Evolutionary conservation across 2,888 invertebrate species (phyloP).

Genomic region (Patella ulyssiponensis): DNA sequence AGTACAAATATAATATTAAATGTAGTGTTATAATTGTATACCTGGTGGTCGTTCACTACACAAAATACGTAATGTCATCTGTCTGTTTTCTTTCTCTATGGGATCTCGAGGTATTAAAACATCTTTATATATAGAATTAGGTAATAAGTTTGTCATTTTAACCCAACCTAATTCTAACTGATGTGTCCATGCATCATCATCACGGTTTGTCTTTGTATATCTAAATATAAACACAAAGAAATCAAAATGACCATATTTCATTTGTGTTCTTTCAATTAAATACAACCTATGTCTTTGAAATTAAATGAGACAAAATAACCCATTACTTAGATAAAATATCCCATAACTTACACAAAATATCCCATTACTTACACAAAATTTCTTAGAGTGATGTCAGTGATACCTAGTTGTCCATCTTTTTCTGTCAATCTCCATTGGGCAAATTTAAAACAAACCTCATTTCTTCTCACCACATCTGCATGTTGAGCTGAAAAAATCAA

Average conservation of each 20-base stretch:
- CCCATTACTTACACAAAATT: conserved; percentile 84
- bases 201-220: conserved; percentile 95
- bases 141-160: conserved; percentile 93
- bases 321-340: no score
- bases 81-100: conserved; percentile 91
- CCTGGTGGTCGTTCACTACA: conserved; percentile 91
- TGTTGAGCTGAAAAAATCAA: conserved; percentile 54
- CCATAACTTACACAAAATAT: no score
- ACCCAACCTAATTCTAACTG: conserved; percentile 95
- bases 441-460: conserved; percentile 97
- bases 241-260: not conserved
- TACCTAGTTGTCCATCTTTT: conserved; percentile 96
- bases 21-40: conserved; percentile 22
- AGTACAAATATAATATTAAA: no score
- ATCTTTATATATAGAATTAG: conserved; percentile 94
- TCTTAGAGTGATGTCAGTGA: conserved; percentile 94
- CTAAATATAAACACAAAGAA: conserved; percentile 70
- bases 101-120: conserved; percentile 85
- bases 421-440: conserved; percentile 98
- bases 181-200: conserved; percentile 98
- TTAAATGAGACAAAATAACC: no score
- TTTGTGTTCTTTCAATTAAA: no score
- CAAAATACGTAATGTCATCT: conserved; percentile 92
- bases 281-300: no score
- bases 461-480: conserved; percentile 79